Percentiles rank a stretch among this genome's conserved stretches.
phyloP scores from a whole-genome alignment of 2,797 vertebrate genomes.

The Chromobotia macracanthus region DNA sequence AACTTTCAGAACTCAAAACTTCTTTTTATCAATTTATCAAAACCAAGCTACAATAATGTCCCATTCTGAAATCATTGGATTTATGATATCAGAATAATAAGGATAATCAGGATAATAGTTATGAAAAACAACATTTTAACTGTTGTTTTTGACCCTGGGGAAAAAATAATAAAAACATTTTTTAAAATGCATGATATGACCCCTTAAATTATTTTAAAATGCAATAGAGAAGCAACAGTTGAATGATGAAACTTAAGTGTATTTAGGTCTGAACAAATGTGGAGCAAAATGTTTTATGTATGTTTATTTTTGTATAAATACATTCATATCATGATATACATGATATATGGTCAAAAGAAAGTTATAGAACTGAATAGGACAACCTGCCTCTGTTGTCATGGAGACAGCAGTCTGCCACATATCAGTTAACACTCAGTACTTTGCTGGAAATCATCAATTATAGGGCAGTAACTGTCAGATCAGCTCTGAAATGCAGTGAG shows the following conservation, averaged over 20 bases:
- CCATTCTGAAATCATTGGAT: background rate
- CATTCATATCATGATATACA: background rate
- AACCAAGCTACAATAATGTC: background rate
- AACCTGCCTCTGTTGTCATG: constrained; percentile 4
- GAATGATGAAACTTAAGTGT: no score
- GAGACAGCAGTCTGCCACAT: constrained; percentile 2
- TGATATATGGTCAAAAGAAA: constrained; percentile 4
- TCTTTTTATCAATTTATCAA: background rate
- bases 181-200: no score
- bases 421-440: background rate
- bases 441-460: constrained; percentile 21
- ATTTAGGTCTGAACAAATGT: no score
- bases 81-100: background rate
- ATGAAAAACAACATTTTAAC: background rate
- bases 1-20: background rate
- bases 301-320: background rate
- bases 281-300: no score
- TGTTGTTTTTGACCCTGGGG: background rate
- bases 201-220: no score
- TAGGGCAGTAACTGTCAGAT: constrained; percentile 16
- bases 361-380: background rate
- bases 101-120: no score
- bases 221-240: no score
- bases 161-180: no score
- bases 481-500: background rate